These are phyloP conservation scores for Lepus europaeus DNA, from an alignment of 2,113 vertebrate species.

Conservation along the genomic window DNA sequence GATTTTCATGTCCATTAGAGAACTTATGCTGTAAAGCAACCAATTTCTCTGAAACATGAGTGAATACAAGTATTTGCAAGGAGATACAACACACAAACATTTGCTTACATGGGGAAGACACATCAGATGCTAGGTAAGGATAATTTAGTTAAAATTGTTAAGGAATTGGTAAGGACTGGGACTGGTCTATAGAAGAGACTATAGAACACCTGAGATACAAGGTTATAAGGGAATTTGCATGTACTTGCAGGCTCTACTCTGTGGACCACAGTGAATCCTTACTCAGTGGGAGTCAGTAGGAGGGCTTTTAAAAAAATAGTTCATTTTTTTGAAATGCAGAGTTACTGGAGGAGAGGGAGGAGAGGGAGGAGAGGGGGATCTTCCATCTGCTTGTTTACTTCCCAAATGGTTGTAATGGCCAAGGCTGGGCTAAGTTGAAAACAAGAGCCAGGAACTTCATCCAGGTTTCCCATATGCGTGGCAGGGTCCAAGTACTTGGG, in stretches of 20 bases:
- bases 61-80: neutral
- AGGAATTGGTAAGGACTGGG: neutral
- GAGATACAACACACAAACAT: neutral
- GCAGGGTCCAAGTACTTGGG: no score
- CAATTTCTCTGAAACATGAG: neutral
- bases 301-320: no score
- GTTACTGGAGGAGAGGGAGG: neutral
- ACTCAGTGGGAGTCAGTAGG: no score
- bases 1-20: neutral
- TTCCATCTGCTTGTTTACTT: no score
- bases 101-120: neutral
- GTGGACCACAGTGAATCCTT: neutral
- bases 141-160: neutral
- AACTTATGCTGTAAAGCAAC: neutral
- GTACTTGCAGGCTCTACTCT: neutral
- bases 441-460: no score
- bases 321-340: no score
- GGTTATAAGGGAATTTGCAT: neutral
- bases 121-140: neutral
- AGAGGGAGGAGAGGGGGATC: no score
- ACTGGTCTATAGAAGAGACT: neutral
- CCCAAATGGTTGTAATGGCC: no score
- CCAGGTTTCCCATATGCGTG: no score
- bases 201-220: neutral
- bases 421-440: no score